Conservation (phyloP, 1,140 invertebrate genomes). For the Rhynchophorus ferrugineus region DNA sequence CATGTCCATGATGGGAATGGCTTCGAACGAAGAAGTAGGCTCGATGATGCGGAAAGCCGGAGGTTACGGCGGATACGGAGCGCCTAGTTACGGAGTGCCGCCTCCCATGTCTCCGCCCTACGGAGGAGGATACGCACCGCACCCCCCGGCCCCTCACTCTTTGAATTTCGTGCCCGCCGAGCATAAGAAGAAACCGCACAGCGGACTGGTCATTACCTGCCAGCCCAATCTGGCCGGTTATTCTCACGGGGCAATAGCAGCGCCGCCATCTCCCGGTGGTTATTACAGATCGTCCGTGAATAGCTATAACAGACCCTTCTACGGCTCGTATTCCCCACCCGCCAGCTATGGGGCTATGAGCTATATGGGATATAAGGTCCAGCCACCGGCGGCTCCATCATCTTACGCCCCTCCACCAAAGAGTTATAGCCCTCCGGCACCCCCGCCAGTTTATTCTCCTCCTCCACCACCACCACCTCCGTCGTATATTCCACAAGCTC, state of each 20-base stretch:
- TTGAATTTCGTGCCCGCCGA: conserved; percentile 8
- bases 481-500: conserved; percentile 13
- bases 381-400: conserved; percentile 20
- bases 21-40: conserved; percentile 6
- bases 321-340: conserved; percentile 13
- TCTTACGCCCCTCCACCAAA: conserved; percentile 4
- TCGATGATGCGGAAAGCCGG: conserved; percentile 11
- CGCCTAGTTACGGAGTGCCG: conserved; percentile 16
- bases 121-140: not conserved
- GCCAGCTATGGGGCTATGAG: conserved; percentile 20
- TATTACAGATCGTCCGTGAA: conserved; percentile 20
- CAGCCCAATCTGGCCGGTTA: conserved; percentile 38
- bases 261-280: conserved; percentile 21
- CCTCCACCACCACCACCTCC: conserved; percentile 7
- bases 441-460: not conserved
- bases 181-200: conserved; percentile 23
- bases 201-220: conserved; percentile 38
- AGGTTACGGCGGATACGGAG: conserved; percentile 12
- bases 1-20: conserved; percentile 11
- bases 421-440: not conserved
- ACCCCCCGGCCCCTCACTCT: not conserved
- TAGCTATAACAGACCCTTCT: conserved; percentile 16
- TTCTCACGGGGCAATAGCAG: conserved; percentile 23
- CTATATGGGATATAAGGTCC: conserved; percentile 3
- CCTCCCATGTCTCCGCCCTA: conserved; percentile 15